Percentiles rank a stretch among this genome's conserved stretches.
Evolutionary conservation across 2,113 vertebrate genomes (phyloP).

Genomic region (Patagioenas fasciata): DNA sequence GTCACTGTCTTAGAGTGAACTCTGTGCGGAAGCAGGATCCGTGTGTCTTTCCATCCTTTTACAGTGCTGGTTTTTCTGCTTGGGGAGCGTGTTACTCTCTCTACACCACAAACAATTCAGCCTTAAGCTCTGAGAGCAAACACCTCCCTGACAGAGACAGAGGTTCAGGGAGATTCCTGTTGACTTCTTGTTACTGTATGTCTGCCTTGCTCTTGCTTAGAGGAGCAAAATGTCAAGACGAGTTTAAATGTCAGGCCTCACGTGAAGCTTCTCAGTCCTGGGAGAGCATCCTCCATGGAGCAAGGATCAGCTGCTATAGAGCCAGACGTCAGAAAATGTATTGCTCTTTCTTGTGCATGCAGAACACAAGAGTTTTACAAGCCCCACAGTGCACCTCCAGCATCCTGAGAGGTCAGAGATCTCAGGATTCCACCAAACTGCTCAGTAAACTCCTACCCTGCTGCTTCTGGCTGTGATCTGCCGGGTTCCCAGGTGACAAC

Average conservation of each 20-base stretch:
- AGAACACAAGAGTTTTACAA: accelerated
- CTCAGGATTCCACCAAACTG: not conserved
- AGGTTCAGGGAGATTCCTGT: not conserved
- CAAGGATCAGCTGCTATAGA: not conserved
- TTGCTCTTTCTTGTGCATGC: not conserved
- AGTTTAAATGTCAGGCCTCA: not conserved
- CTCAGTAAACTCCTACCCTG: not conserved
- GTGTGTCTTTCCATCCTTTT: not conserved
- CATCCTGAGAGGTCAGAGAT: not conserved
- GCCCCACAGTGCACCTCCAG: not conserved
- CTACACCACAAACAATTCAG: not conserved
- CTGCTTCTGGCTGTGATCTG: not conserved
- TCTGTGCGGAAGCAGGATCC: not conserved
- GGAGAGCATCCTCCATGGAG: not conserved
- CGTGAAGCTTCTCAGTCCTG: not conserved
- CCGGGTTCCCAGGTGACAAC: not conserved
- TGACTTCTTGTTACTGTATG: not conserved
- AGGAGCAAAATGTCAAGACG: not conserved
- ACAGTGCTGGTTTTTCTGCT: not conserved
- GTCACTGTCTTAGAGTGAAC: not conserved
- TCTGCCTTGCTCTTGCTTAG: not conserved
- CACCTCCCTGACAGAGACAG: not conserved
- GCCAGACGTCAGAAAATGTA: accelerated
- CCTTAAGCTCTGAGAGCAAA: not conserved
- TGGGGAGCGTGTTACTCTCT: accelerated